These are phyloP conservation scores for Phortica magna DNA, from an alignment of 2,888 invertebrate species.

Conservation along the genomic window DNA sequence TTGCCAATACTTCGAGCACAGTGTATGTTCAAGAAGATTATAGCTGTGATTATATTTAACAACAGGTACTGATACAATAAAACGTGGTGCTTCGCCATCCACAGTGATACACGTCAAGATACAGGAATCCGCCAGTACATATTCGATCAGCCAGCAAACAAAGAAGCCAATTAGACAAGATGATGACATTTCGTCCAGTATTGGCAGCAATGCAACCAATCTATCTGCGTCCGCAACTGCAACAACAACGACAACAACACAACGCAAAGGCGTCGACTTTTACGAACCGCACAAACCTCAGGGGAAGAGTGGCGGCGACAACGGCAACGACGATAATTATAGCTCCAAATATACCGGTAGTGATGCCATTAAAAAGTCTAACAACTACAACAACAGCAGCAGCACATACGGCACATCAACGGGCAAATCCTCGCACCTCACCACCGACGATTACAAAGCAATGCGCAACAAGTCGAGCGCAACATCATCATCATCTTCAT, in stretches of 20 bases:
- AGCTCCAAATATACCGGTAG: conserved; percentile 60
- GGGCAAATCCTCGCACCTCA: conserved; percentile 58
- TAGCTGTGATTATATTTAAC: not conserved
- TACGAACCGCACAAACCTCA: conserved; percentile 74
- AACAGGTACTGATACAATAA: conserved; percentile 78
- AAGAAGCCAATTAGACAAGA: conserved; percentile 67
- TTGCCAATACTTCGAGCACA: conserved; percentile 38
- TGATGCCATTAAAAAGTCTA: conserved; percentile 58
- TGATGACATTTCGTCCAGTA: conserved; percentile 52
- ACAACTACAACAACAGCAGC: conserved; percentile 57
- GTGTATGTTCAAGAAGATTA: not conserved
- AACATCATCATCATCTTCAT: conserved; percentile 75
- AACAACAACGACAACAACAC: conserved; percentile 46
- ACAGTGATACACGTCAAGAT: conserved; percentile 75
- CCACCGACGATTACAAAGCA: conserved; percentile 72
- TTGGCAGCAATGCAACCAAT: conserved; percentile 38
- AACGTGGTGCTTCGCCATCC: conserved; percentile 77
- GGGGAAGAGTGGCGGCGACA: conserved; percentile 63
- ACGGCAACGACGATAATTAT: conserved; percentile 54
- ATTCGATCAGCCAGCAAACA: conserved; percentile 70
- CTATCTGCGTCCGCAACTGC: conserved; percentile 33
- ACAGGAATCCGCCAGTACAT: conserved; percentile 76
- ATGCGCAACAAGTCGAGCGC: conserved; percentile 75
- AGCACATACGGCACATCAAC: conserved; percentile 44
- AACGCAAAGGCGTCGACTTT: conserved; percentile 72